A percentile compares a stretch with the other conserved stretches of the same genome.
Conservation (phyloP, 2,888 invertebrate species). For the Andrena flavipes region DNA sequence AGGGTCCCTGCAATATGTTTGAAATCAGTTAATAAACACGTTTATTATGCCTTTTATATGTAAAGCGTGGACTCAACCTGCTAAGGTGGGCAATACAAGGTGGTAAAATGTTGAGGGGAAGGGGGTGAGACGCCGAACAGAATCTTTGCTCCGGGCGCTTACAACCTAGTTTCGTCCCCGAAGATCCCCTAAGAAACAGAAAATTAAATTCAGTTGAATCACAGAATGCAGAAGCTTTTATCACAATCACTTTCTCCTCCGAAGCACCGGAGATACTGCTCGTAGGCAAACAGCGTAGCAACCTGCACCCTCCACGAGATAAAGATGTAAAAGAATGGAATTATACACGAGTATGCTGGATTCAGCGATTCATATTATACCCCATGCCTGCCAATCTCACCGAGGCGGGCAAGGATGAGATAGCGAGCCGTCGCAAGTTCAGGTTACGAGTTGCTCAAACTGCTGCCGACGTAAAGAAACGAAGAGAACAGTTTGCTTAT, state of each 20-base stretch:
- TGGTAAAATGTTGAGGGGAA: too few relatives aligned
- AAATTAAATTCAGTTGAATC: too few relatives aligned
- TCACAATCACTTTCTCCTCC: not conserved
- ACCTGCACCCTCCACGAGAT: not conserved
- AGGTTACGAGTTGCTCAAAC: slow-evolving; percentile 36
- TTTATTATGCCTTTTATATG: too few relatives aligned
- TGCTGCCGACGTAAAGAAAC: slow-evolving; percentile 24
- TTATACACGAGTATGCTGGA: slow-evolving; percentile 9
- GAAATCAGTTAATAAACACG: too few relatives aligned
- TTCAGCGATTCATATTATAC: slow-evolving; percentile 13
- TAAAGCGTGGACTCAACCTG: too few relatives aligned
- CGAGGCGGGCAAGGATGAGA: slow-evolving; percentile 12
- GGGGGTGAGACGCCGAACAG: too few relatives aligned
- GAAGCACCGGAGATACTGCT: not conserved
- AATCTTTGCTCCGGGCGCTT: too few relatives aligned
- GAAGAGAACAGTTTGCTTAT: slow-evolving; percentile 34
- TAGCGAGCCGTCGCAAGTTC: slow-evolving; percentile 15
- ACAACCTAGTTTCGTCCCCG: too few relatives aligned
- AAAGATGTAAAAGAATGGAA: slow-evolving; percentile 14
- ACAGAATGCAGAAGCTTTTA: not conserved
- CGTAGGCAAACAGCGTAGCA: not conserved
- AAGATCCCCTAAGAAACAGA: too few relatives aligned
- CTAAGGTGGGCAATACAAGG: too few relatives aligned
- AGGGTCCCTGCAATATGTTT: too few relatives aligned
- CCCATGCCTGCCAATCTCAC: not conserved